Percentiles rank a stretch among this genome's conserved stretches.
phyloP scores from a whole-genome alignment of 2,113 vertebrate species.

The Amia ocellicauda region DNA sequence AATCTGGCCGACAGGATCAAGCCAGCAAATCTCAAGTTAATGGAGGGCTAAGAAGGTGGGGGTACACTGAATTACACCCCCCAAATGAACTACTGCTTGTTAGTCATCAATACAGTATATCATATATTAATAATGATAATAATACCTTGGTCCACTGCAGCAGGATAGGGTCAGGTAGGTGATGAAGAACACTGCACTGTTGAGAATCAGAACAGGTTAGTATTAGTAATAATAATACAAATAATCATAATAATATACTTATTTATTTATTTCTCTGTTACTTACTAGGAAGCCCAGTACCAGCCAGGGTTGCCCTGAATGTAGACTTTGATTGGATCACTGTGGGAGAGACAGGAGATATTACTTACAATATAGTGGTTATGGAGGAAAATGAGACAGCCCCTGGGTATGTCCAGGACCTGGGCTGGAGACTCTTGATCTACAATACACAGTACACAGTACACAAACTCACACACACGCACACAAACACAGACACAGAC shows the following conservation, averaged over 20 bases:
- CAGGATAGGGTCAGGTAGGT: slow-evolving; percentile 89
- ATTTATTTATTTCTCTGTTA: slow-evolving; percentile 29
- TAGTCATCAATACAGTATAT: background rate
- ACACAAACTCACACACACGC: background rate
- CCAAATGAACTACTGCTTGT: too few species aligned
- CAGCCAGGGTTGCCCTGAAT: slow-evolving; percentile 82
- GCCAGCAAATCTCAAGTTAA: too few species aligned
- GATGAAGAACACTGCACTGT: slow-evolving; percentile 83
- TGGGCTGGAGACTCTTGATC: too few species aligned
- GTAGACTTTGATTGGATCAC: slow-evolving; percentile 80
- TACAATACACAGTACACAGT: too few species aligned
- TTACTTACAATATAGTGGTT: background rate
- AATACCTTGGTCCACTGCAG: slow-evolving; percentile 81
- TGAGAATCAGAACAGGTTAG: slow-evolving; percentile 22
- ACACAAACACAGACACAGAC: too few species aligned
- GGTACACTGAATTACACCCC: too few species aligned
- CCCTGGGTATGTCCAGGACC: too few species aligned
- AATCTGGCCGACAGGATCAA: too few species aligned
- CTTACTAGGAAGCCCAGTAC: slow-evolving; percentile 97
- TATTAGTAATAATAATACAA: background rate
- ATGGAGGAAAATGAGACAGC: too few species aligned
- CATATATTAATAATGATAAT: background rate
- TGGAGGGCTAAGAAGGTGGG: too few species aligned
- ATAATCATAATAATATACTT: background rate
- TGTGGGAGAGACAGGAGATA: slow-evolving; percentile 41